A percentile compares a stretch with the other conserved stretches of the same genome.
These are phyloP conservation scores for Heliconius nattereri DNA, from an alignment of 1,140 invertebrate genomes.

Conservation along the genomic window DNA sequence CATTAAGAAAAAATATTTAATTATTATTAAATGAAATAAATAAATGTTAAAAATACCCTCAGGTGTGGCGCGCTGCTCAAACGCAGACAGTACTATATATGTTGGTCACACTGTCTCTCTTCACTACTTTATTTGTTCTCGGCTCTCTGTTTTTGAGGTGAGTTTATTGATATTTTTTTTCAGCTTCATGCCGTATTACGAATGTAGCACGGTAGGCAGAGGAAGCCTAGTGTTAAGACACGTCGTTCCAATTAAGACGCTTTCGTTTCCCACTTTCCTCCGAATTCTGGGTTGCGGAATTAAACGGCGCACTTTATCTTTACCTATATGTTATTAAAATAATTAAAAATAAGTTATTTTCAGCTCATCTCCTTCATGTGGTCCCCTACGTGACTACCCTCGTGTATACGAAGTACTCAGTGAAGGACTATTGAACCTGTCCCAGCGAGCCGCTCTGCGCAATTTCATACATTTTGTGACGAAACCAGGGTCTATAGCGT, in stretches of 20 bases:
- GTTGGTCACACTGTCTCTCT: slow-evolving; percentile 84
- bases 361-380: slow-evolving; percentile 76
- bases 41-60: background rate
- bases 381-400: slow-evolving; percentile 80
- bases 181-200: background rate
- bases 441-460: slow-evolving; percentile 63
- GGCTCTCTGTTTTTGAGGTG: slow-evolving; percentile 85
- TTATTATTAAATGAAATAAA: too few relatives aligned
- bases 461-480: slow-evolving; percentile 71
- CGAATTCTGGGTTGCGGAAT: too few relatives aligned
- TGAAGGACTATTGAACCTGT: slow-evolving; percentile 74
- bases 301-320: background rate
- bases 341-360: slow-evolving; percentile 5
- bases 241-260: too few relatives aligned
- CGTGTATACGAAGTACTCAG: slow-evolving; percentile 80
- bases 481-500: slow-evolving; percentile 81
- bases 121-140: slow-evolving; percentile 81
- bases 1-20: too few relatives aligned
- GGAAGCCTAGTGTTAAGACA: background rate
- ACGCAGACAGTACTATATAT: slow-evolving; percentile 87
- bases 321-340: background rate
- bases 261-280: too few relatives aligned
- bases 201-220: background rate
- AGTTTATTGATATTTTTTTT: slow-evolving; percentile 30
- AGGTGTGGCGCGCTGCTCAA: slow-evolving; percentile 86